Evolutionary conservation across 2,113 vertebrate species (phyloP).

Genomic region (Leucopsar rothschildi): DNA sequence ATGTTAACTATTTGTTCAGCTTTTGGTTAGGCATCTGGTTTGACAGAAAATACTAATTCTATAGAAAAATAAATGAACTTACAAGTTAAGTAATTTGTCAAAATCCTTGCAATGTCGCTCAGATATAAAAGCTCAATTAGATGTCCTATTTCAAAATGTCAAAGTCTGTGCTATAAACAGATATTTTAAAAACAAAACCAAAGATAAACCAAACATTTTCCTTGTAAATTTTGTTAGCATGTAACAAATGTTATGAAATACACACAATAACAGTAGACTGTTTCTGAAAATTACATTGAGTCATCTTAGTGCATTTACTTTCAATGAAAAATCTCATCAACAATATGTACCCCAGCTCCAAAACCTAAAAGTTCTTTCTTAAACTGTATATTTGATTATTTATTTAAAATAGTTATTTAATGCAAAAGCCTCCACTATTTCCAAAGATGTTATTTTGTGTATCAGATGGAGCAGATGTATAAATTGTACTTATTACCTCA

Average conservation of each 20-base stretch:
- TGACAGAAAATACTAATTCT: not conserved
- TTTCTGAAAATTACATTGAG: not conserved
- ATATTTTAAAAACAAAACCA: not conserved
- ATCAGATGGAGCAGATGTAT: not conserved
- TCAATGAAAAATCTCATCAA: not conserved
- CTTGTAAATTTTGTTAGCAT: not conserved
- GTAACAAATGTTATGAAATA: not conserved
- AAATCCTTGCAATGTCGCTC: not conserved
- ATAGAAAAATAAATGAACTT: not conserved
- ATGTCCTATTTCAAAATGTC: not conserved
- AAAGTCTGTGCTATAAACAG: not conserved
- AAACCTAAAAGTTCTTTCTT: not conserved
- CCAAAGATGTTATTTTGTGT: not conserved
- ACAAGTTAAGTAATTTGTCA: not conserved
- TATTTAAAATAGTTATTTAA: not conserved
- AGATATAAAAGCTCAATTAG: not conserved
- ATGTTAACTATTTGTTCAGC: not conserved
- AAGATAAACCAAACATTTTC: not conserved
- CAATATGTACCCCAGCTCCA: not conserved
- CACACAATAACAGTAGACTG: not conserved
- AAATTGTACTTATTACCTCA: not conserved
- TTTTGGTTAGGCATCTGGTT: not conserved
- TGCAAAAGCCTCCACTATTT: not conserved
- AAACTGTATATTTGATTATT: not conserved
- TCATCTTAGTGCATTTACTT: not conserved